Percentiles rank a stretch among this genome's conserved stretches.
These are phyloP conservation scores for Cordilura impudica DNA, from an alignment of 2,888 invertebrate species.

Conservation along the genomic window DNA sequence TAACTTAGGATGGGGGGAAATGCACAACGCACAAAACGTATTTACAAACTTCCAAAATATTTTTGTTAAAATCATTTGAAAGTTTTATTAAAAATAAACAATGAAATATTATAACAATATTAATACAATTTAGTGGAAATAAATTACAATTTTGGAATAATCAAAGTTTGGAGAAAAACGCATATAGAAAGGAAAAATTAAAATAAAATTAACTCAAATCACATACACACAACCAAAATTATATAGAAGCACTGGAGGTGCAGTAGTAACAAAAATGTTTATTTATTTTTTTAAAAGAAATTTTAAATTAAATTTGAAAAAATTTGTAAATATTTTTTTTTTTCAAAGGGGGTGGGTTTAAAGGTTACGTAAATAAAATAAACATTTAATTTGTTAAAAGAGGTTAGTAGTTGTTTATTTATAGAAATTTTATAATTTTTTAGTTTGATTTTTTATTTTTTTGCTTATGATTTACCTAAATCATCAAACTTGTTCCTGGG, in stretches of 20 bases:
- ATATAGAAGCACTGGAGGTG: constrained; percentile 58
- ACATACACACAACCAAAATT: constrained; percentile 57
- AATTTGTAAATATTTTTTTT: background rate
- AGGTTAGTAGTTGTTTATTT: constrained; percentile 46
- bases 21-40: constrained; percentile 56
- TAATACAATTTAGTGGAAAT: background rate
- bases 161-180: background rate
- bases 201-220: constrained; percentile 8
- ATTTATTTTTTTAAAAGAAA: constrained; percentile 14
- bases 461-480: constrained; percentile 81
- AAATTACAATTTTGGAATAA: background rate
- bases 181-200: background rate
- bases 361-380: constrained; percentile 50
- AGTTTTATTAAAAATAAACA: constrained; percentile 7
- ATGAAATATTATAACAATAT: background rate
- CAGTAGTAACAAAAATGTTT: constrained; percentile 30
- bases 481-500: constrained; percentile 85
- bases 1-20: background rate
- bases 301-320: constrained; percentile 8
- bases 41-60: constrained; percentile 55
- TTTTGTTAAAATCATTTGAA: background rate
- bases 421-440: constrained; percentile 19
- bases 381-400: constrained; percentile 43
- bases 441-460: constrained; percentile 29
- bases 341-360: constrained; percentile 32